Conservation (phyloP, 2,113 vertebrate genomes). For the Calonectris borealis region DNA sequence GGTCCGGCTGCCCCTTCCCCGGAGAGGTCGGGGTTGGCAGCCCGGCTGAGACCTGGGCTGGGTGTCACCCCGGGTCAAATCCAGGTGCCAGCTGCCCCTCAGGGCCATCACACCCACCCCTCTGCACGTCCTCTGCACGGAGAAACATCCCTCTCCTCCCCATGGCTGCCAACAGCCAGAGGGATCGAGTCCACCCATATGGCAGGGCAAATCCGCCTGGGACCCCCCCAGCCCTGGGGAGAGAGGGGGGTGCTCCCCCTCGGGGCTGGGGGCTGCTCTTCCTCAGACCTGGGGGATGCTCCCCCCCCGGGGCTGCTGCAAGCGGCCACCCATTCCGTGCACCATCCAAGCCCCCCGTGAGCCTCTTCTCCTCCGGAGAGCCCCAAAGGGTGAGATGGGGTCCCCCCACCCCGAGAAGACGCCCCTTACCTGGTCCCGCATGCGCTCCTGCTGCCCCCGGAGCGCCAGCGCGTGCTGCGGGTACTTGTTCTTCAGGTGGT, state of each 20-base stretch:
- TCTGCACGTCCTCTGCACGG: accelerated
- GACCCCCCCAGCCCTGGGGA: not conserved
- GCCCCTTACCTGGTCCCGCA: slow-evolving; percentile 87
- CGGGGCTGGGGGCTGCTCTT: accelerated
- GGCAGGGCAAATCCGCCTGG: not conserved
- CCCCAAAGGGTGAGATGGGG: accelerated
- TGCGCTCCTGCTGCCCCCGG: slow-evolving; percentile 83
- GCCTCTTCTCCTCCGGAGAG: not conserved
- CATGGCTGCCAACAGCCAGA: accelerated
- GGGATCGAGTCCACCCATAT: accelerated
- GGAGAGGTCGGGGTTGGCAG: too few relatives aligned
- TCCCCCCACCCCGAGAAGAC: accelerated
- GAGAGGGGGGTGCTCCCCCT: too few relatives aligned
- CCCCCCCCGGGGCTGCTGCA: accelerated
- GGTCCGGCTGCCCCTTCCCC: not conserved
- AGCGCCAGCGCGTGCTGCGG: slow-evolving; percentile 88
- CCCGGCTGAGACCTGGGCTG: not conserved
- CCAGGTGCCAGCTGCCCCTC: not conserved
- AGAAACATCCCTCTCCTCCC: not conserved
- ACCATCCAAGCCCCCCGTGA: accelerated
- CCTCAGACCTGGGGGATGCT: not conserved
- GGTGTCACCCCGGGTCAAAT: not conserved
- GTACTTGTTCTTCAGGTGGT: slow-evolving; percentile 98
- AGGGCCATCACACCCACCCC: accelerated
- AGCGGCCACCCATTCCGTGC: not conserved